Evolutionary conservation across 1,140 invertebrate genomes (phyloP).

Genomic region (Drosophila chauvacae): DNA sequence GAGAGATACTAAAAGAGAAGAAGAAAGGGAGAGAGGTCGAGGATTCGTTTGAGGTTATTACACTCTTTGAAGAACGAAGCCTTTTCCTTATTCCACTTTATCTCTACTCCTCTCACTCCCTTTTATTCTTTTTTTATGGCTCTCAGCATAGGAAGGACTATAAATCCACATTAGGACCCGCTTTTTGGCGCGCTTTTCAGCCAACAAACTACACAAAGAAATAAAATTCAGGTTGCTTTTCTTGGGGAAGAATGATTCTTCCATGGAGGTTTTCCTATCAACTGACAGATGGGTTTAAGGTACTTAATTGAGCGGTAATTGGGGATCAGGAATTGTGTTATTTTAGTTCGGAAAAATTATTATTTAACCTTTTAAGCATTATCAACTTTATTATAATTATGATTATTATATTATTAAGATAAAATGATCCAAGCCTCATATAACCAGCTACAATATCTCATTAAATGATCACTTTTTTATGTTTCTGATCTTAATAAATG

Average conservation of each 20-base stretch:
- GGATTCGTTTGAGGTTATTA: constrained; percentile 66
- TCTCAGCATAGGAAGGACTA: constrained; percentile 32
- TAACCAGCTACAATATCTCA: neutral
- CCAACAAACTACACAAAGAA: constrained; percentile 3
- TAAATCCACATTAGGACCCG: constrained; percentile 33
- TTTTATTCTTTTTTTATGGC: constrained; percentile 28
- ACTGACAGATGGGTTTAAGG: neutral
- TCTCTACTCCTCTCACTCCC: constrained; percentile 12
- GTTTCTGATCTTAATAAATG: neutral
- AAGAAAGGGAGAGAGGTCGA: constrained; percentile 33
- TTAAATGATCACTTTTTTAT: too few species aligned
- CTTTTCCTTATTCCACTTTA: constrained; percentile 26
- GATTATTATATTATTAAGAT: neutral
- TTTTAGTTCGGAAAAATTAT: neutral
- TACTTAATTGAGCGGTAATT: constrained; percentile 29
- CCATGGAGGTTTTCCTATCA: constrained; percentile 3
- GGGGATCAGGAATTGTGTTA: neutral
- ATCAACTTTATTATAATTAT: neutral
- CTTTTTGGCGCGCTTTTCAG: constrained; percentile 48
- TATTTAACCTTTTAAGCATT: neutral
- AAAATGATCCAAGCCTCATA: neutral
- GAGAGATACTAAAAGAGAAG: neutral
- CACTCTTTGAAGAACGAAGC: constrained; percentile 42
- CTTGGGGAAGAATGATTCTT: neutral
- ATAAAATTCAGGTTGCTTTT: constrained; percentile 3